Conservation (phyloP, 2,113 vertebrate species). For the Mormyrus iriodes region DNA sequence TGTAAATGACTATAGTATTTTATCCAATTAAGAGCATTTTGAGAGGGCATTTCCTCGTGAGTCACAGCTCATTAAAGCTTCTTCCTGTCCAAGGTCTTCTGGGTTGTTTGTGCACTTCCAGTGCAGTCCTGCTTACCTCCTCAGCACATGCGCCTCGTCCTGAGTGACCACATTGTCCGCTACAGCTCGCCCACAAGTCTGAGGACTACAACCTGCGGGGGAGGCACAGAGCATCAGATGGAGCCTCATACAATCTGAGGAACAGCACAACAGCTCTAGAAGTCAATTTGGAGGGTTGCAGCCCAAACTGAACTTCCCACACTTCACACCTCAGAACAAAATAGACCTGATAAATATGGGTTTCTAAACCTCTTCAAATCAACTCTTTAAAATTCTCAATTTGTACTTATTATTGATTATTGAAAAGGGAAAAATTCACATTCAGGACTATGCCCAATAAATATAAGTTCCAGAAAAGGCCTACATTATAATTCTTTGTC, state of each 20-base stretch:
- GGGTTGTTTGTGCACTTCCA: background rate
- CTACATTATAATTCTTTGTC: background rate
- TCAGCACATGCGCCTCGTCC: constrained; percentile 73
- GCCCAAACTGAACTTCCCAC: background rate
- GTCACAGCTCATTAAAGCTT: background rate
- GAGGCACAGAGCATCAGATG: constrained; percentile 7
- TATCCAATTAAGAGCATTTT: background rate
- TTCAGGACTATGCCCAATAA: background rate
- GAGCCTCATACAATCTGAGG: background rate
- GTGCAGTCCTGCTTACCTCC: constrained; percentile 48
- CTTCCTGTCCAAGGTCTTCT: background rate
- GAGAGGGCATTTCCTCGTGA: background rate
- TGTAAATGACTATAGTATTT: background rate
- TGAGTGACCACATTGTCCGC: constrained; percentile 70
- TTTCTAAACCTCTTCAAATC: background rate
- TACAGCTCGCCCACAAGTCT: constrained; percentile 79
- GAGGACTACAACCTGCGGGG: constrained; percentile 81
- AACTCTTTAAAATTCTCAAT: background rate
- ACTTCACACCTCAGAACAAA: background rate
- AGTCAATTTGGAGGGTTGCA: background rate
- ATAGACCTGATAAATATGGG: background rate
- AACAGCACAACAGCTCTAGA: background rate
- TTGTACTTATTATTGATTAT: background rate
- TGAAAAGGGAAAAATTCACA: background rate
- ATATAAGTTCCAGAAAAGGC: background rate